Evolutionary conservation across 2,797 vertebrate species (phyloP).

Genomic region (Rhabdomys pumilio): DNA sequence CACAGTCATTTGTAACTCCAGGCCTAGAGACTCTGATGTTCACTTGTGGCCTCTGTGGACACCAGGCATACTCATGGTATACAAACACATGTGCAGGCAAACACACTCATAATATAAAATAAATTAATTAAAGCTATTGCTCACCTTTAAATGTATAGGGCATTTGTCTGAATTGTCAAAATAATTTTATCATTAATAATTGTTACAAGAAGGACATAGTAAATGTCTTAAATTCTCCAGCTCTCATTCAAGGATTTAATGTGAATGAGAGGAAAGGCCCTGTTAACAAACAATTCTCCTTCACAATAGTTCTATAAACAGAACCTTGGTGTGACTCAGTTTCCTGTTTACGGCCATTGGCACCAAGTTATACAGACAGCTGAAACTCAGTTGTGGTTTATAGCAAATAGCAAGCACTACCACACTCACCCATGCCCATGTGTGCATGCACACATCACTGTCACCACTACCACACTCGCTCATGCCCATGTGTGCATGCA

Average conservation of each 20-base stretch:
- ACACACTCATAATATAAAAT: not conserved
- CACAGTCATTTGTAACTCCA: not conserved
- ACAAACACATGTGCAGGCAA: not conserved
- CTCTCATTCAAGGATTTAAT: not conserved
- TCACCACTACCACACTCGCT: not conserved
- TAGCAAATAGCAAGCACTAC: not conserved
- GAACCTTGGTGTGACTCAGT: not conserved
- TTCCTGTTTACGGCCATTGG: slow-evolving; percentile 69
- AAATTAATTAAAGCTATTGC: not conserved
- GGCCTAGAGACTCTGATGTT: not conserved
- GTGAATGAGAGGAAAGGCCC: slow-evolving; percentile 54
- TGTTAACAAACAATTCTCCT: slow-evolving; percentile 56
- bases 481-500: not conserved
- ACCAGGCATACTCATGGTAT: not conserved
- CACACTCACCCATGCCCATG: not conserved
- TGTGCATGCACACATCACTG: not conserved
- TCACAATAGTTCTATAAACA: slow-evolving; percentile 69
- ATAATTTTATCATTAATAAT: slow-evolving; percentile 44
- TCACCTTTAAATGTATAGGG: slow-evolving; percentile 22
- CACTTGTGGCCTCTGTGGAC: not conserved
- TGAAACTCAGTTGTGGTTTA: not conserved
- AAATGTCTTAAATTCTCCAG: slow-evolving; percentile 11
- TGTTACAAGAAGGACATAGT: not conserved
- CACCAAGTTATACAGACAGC: slow-evolving; percentile 33
- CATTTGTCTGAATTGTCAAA: slow-evolving; percentile 45